Percentiles rank a stretch among this genome's conserved stretches.
phyloP scores from a whole-genome alignment of 2,888 invertebrate genomes.

The Agrochola circellaris region DNA sequence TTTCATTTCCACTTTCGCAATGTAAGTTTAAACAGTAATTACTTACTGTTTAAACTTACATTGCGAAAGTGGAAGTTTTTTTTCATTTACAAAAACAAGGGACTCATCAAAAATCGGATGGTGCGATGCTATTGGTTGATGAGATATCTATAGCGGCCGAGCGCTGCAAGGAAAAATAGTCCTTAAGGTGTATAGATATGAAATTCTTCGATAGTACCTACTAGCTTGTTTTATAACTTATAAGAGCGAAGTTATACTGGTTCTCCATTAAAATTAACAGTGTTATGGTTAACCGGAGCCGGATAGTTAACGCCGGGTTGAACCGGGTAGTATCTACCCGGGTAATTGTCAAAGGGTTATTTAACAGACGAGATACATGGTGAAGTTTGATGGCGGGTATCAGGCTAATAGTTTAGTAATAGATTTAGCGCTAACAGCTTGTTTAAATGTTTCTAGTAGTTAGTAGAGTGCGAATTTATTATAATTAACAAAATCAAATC shows the following conservation, averaged over 20 bases:
- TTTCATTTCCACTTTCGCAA: not conserved
- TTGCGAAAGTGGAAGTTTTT: too few species aligned
- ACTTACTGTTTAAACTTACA: too few species aligned
- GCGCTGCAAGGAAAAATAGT: too few species aligned
- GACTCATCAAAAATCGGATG: too few species aligned
- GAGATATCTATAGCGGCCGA: too few species aligned
- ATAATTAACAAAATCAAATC: not conserved
- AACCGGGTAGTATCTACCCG: slow-evolving; percentile 10
- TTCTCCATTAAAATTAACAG: slow-evolving; percentile 17
- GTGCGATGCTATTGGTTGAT: too few species aligned
- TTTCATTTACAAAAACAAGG: too few species aligned
- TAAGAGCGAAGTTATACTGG: slow-evolving; percentile 34
- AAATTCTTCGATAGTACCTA: too few species aligned
- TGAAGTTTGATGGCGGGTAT: slow-evolving; percentile 15
- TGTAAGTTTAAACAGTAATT: not conserved
- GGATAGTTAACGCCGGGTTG: not conserved
- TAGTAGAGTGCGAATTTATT: not conserved
- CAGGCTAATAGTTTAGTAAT: slow-evolving; percentile 14
- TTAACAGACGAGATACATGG: slow-evolving; percentile 12
- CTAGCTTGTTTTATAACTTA: slow-evolving; percentile 24
- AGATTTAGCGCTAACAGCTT: slow-evolving; percentile 4
- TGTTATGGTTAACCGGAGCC: slow-evolving; percentile 21
- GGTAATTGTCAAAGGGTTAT: slow-evolving; percentile 27
- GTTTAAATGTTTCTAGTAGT: not conserved
- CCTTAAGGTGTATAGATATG: too few species aligned